Conservation (phyloP, 2,888 invertebrate genomes). For the Drosophila stalkeri region DNA sequence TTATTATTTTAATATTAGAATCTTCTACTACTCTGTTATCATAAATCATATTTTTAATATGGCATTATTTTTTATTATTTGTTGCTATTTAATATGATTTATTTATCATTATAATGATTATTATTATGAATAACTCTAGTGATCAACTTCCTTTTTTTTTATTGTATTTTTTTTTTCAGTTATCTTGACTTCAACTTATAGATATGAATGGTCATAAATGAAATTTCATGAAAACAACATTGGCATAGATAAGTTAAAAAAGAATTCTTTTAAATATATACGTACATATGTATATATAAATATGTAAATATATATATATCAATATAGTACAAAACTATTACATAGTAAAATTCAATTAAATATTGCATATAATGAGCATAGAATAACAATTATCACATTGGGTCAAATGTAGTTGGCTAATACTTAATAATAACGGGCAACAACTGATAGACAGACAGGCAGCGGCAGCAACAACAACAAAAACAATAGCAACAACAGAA, state of each 20-base stretch:
- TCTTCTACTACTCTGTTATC: too few relatives aligned
- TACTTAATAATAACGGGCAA: slow-evolving; percentile 52
- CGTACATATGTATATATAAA: too few relatives aligned
- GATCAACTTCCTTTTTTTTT: neutral
- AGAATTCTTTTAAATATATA: neutral
- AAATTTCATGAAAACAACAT: neutral
- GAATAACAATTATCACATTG: slow-evolving; percentile 54
- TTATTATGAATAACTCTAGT: neutral
- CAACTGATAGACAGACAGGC: slow-evolving; percentile 22
- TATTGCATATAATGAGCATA: slow-evolving; percentile 47
- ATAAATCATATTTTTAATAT: too few relatives aligned
- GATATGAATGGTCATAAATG: neutral
- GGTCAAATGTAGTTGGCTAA: slow-evolving; percentile 38
- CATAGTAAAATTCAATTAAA: slow-evolving; percentile 36
- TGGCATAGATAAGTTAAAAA: neutral
- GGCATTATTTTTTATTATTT: too few relatives aligned
- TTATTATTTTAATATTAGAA: too few relatives aligned
- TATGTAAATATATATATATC: neutral
- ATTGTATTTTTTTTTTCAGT: neutral
- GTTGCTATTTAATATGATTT: neutral
- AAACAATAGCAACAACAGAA: slow-evolving; percentile 7
- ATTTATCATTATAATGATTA: neutral
- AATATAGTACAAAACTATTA: neutral
- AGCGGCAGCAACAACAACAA: slow-evolving; percentile 11
- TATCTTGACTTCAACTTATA: neutral